These are phyloP conservation scores for Denticeps clupeoides DNA, from an alignment of 2,797 vertebrate genomes.

Conservation along the genomic window DNA sequence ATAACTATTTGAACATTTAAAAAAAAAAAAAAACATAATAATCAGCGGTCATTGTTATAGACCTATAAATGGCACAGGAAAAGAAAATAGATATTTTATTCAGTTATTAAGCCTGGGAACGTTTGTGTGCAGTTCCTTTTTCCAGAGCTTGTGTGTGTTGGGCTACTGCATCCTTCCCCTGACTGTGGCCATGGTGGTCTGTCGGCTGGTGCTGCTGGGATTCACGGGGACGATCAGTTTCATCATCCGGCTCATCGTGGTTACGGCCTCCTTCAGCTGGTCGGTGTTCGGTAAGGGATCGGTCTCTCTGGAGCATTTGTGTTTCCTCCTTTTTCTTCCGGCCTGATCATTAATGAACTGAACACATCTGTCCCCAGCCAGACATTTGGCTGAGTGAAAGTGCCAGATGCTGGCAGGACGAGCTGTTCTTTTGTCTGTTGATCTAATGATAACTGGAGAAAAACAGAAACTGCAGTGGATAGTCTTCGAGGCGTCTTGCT, in stretches of 20 bases:
- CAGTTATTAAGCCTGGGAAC: constrained; percentile 9
- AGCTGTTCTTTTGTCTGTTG: too few species aligned
- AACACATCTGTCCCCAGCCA: too few species aligned
- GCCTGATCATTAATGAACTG: background rate
- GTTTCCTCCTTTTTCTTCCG: background rate
- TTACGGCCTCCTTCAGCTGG: constrained; percentile 78
- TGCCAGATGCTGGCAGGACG: background rate
- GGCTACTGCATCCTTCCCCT: constrained; percentile 92
- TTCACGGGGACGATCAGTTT: constrained; percentile 53
- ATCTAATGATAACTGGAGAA: too few species aligned
- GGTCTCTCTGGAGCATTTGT: background rate
- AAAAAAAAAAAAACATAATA: too few species aligned
- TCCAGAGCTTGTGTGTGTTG: constrained; percentile 92
- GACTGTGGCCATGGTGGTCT: constrained; percentile 80
- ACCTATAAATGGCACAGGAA: too few species aligned
- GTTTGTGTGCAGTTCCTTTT: constrained; percentile 69
- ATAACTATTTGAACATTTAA: too few species aligned
- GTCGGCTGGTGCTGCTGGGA: constrained; percentile 73
- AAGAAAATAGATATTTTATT: too few species aligned
- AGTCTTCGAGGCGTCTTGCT: too few species aligned
- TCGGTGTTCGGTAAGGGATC: constrained; percentile 71
- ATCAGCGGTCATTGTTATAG: too few species aligned
- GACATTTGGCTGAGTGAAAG: background rate
- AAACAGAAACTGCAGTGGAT: too few species aligned
- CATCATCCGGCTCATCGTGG: constrained; percentile 69